These are phyloP conservation scores for Cairina moschata DNA, from an alignment of 2,113 vertebrate species.

Conservation along the genomic window DNA sequence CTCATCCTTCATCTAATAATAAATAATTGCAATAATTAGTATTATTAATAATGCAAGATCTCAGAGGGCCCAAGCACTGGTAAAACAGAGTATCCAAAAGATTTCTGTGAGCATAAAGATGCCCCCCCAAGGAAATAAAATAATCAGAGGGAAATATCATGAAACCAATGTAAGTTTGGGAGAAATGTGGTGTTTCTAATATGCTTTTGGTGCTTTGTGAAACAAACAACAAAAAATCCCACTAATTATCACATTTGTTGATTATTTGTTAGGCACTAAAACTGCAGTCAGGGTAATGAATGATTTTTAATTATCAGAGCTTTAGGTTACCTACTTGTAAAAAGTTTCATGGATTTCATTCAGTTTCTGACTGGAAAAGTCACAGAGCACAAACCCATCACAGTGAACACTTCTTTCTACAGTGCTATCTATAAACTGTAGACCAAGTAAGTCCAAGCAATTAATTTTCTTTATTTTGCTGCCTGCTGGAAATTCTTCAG, in stretches of 20 bases:
- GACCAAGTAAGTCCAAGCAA: neutral
- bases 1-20: conserved; percentile 36
- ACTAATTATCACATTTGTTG: conserved; percentile 24
- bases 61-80: neutral
- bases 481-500: neutral
- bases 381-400: too few species aligned
- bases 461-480: conserved; percentile 10
- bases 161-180: neutral
- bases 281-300: neutral
- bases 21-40: conserved; percentile 65
- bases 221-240: neutral
- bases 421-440: neutral
- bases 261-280: conserved; percentile 33
- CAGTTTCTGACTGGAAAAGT: too few species aligned
- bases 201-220: neutral
- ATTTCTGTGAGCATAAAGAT: neutral
- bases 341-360: too few species aligned
- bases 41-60: conserved; percentile 59
- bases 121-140: conserved; percentile 15
- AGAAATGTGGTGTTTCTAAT: conserved; percentile 19
- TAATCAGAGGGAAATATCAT: conserved; percentile 44
- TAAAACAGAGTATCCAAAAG: conserved; percentile 31
- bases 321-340: too few species aligned
- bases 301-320: too few species aligned
- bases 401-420: neutral